phyloP scores from a whole-genome alignment of 2,113 vertebrate genomes.

The Chaetorhynchus papuensis region DNA sequence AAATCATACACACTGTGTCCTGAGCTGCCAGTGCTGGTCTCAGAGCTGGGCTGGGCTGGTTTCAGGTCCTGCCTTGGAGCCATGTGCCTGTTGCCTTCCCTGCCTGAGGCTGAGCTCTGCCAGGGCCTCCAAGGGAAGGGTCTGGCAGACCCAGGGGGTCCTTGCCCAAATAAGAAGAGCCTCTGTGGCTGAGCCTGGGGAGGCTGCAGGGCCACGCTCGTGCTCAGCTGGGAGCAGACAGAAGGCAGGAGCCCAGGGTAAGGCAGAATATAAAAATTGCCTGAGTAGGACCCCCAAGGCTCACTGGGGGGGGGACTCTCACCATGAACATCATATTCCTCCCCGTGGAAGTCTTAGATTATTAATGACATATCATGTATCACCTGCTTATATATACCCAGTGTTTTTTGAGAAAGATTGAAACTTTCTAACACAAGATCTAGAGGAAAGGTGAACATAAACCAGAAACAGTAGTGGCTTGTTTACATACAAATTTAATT shows the following conservation, averaged over 20 bases:
- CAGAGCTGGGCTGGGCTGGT: not conserved
- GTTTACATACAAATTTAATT: not conserved
- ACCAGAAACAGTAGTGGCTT: not conserved
- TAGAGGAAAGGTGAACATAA: not conserved
- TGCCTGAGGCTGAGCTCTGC: not conserved
- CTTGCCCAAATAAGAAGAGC: fast-evolving
- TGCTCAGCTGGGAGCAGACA: fast-evolving
- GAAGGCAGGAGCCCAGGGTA: not conserved
- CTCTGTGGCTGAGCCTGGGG: too few relatives aligned
- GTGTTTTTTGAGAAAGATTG: not conserved
- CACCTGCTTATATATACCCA: fast-evolving
- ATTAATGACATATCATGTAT: not conserved
- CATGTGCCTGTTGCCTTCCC: too few relatives aligned
- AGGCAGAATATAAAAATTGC: not conserved
- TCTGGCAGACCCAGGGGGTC: not conserved
- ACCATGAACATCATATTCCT: not conserved
- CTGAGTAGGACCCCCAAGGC: not conserved
- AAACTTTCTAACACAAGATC: not conserved
- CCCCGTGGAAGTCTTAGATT: not conserved
- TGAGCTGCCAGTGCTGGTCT: fast-evolving
- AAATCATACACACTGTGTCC: not conserved
- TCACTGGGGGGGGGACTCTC: not conserved
- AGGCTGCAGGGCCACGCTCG: fast-evolving
- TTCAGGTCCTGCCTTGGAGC: not conserved
- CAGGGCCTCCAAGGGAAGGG: fast-evolving